Conservation (phyloP, 2,113 vertebrate species). For the Oenanthe oenanthe region DNA sequence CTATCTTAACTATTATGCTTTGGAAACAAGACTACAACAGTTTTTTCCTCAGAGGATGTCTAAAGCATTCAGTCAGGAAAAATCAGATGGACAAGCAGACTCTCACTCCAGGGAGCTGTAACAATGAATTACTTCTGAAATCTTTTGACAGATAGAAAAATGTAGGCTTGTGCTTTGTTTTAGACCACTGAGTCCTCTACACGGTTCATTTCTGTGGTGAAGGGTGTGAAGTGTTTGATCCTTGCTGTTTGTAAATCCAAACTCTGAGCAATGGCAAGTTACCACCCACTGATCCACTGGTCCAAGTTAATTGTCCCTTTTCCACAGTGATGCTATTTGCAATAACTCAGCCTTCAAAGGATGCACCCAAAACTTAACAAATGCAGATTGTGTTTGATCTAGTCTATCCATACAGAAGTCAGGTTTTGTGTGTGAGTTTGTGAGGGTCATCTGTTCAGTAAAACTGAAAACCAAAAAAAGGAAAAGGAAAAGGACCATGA, state of each 20-base stretch:
- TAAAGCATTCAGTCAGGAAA: conserved; percentile 54
- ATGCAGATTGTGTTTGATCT: background rate
- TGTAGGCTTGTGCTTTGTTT: conserved; percentile 60
- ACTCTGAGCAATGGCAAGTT: conserved; percentile 28
- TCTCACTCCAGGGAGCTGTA: conserved; percentile 66
- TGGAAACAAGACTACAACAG: conserved; percentile 12
- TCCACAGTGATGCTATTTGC: background rate
- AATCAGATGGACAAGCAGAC: conserved; percentile 70
- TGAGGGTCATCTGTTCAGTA: background rate
- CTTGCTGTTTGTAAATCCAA: conserved; percentile 39
- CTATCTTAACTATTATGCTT: conserved; percentile 31
- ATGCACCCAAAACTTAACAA: background rate
- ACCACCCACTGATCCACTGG: background rate
- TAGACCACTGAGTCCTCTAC: conserved; percentile 44
- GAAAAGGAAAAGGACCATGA: too few species aligned
- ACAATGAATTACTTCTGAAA: conserved; percentile 66
- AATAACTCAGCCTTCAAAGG: conserved; percentile 34
- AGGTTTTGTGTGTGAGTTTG: background rate
- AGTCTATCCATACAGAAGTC: background rate
- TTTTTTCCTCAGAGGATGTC: conserved; percentile 57
- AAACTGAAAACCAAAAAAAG: background rate
- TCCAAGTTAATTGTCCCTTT: conserved; percentile 32
- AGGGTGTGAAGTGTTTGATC: conserved; percentile 56
- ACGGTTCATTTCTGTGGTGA: conserved; percentile 8
- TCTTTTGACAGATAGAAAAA: conserved; percentile 74